Evolutionary conservation across 2,113 vertebrate species (phyloP), one percentile per base, ranked within the genome.

Genomic region (Zapus hudsonius): DNA sequence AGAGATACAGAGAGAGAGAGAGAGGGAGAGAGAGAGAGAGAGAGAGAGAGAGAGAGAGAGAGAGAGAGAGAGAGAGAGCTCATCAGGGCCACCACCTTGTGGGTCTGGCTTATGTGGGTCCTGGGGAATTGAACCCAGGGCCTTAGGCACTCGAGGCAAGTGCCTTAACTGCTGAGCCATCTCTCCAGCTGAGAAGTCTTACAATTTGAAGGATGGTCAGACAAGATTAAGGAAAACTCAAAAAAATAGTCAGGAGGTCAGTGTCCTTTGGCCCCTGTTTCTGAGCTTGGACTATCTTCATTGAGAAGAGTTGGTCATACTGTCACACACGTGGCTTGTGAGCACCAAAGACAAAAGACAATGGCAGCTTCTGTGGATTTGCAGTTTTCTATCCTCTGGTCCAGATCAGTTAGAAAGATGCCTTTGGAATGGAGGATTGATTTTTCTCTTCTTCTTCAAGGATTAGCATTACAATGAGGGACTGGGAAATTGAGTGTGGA

Each of bases 381-480:
- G 10, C 38, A 31, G 27, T 12, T 87, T 87, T 93, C 83, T 5
- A 89, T 74, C 13, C 61, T 64, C 36, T 80, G 72, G 22, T 70
- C n/a, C 38, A 84, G 44, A 75, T 52, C 73, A 84, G 22, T 76
- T 47, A 87, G 76, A 87, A 86, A 74, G 17, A 29, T 66, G 47
- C 27, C 47, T 90, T 79, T 74, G 36, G 38, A 78, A 33, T 55
- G 31, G 52, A 87, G 3, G 19, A 4, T 85, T 93, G 36, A 69
- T 69, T 93, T 81, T 67, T 93, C 87, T 63, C 72, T 76, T 86
- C 2, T 79, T 84, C 80, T 52, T 81, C 42, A 55, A 40, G 57
- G 73, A 91, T 86, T 42, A 64, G 40, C 44, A 15, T 5, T 4
- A 31, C 63, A 79, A 47, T 12, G 7, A 7, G 20, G 79, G 66